Base-by-base conservation (phyloP, 1,140 invertebrate genomes). In the Propsilocerus akamusi region DNA sequence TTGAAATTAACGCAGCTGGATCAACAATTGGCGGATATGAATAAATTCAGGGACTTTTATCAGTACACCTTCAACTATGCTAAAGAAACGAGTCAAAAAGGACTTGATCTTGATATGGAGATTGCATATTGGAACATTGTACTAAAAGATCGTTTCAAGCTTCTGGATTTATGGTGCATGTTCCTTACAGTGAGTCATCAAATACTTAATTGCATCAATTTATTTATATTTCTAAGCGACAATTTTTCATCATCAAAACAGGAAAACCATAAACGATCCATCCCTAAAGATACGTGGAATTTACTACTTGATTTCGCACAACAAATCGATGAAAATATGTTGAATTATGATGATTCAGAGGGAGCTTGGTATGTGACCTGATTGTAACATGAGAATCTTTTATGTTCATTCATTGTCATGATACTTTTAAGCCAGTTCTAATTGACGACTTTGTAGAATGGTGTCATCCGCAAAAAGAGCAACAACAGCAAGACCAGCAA, bases 81-180 rank as follows among this genome's bases (percentile, higher is more conserved):
- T 14, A 97, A 96, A 73, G 97, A 95, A 76, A 84, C 87, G 14
- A 87, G 86, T 26, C 93, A 96, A 60, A 97, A 95, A 70, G 89
- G 91, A 24, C 72, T 96, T 59, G 93, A 98, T 67, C 68, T 97
- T 55, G 94, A 98, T 58, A 95, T 96, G 86, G 95, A 94, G 17
- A 83, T 99, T 65, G 91, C 90, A n/a, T 99, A 98, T 65, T 99
- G 94, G 95, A 93, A 96, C 70, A 97, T 98, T 63, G 88, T 97
- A 48, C 73, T 97, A 26, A 77, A 83, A 60, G 91, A 89, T 53
- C 83, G 85, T 70, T 94, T 95, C 68, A 83, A 83, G 61, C 68
- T 72, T 89, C 53, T 97, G 90, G 93, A 87, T 63, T 71, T 94
- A 49, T 97, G 93, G 94, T 93, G 89, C 68, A 82, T 88, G 62